Evolutionary conservation across 2,113 vertebrate species (phyloP).

Genomic region (Nycticryphes semicollaris): DNA sequence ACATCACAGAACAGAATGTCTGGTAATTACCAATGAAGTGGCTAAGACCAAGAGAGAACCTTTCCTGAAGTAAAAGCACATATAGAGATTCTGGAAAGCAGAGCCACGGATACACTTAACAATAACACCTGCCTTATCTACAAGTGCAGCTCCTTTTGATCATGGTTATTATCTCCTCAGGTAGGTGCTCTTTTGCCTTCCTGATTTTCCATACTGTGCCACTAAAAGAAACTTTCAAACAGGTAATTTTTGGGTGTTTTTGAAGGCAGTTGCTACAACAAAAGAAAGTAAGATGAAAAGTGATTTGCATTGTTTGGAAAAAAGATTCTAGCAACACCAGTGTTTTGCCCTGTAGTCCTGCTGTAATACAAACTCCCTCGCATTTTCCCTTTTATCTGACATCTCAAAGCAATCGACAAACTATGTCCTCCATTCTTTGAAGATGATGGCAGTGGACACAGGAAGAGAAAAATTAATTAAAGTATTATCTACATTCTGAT

Average conservation of each 20-base stretch:
- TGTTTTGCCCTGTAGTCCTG: not conserved
- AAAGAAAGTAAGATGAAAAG: not conserved
- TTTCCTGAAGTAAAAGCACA: not conserved
- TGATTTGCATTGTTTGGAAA: not conserved
- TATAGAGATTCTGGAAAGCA: not conserved
- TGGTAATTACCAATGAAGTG: not conserved
- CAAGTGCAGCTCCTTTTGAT: not conserved
- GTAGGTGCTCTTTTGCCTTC: constrained; percentile 35
- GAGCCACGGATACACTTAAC: not conserved
- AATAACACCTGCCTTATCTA: not conserved
- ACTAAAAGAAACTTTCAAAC: not conserved
- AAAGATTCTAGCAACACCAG: not conserved
- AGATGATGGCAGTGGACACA: not conserved
- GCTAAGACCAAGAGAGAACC: not conserved
- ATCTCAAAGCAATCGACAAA: not conserved
- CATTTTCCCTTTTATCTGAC: not conserved
- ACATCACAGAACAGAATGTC: not conserved
- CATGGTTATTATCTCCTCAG: constrained; percentile 39
- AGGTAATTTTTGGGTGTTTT: not conserved
- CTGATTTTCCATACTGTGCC: not conserved
- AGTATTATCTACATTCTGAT: not conserved
- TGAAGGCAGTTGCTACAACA: constrained; percentile 4
- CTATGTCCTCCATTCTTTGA: not conserved
- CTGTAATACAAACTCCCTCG: not conserved
- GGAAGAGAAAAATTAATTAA: not conserved